Evolutionary conservation across 2,113 vertebrate species (phyloP).

Genomic region (Cnemophilus loriae): DNA sequence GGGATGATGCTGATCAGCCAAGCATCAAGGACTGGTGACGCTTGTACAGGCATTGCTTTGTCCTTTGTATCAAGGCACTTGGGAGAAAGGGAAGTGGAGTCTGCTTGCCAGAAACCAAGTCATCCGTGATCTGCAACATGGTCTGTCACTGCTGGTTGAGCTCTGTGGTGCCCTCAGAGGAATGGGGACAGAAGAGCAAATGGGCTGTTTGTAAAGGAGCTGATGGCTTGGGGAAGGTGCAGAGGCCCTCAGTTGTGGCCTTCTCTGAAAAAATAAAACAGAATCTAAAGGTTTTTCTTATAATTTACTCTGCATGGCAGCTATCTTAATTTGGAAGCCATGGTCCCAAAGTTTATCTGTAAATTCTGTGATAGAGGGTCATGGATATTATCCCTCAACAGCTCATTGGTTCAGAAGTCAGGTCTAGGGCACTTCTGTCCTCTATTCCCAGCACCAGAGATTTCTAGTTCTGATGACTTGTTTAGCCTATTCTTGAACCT

Average conservation of each 20-base stretch:
- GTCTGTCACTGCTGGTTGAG: neutral
- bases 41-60: slow-evolving; percentile 16
- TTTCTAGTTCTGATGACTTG: neutral
- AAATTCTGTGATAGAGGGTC: neutral
- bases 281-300: neutral
- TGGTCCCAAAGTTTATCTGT: neutral
- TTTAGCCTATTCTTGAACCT: neutral
- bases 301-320: neutral
- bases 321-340: neutral
- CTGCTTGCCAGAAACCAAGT: neutral
- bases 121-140: neutral
- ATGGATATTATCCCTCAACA: neutral
- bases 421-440: neutral
- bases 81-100: neutral
- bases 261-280: neutral
- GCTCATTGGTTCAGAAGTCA: neutral
- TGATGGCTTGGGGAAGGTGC: neutral
- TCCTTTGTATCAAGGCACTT: neutral
- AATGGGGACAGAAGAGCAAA: neutral
- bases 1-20: neutral
- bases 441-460: neutral
- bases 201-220: neutral
- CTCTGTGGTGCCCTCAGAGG: neutral
- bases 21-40: neutral
- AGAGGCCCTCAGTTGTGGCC: neutral